phyloP scores from a whole-genome alignment of 2,113 vertebrate genomes.

The Peucedramus taeniatus region DNA sequence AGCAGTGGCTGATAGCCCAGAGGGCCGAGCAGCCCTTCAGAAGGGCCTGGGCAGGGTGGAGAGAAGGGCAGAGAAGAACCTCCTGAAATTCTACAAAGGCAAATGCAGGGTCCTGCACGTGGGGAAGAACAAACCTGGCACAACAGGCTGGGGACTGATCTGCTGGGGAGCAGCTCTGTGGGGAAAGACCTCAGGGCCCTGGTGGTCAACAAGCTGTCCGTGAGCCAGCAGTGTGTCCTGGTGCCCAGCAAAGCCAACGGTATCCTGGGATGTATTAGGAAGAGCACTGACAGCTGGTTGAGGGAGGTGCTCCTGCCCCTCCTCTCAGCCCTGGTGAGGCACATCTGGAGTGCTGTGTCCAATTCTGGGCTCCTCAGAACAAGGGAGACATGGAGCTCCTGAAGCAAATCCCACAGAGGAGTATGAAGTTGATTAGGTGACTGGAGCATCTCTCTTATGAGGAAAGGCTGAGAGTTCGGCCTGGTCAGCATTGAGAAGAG shows the following conservation, averaged over 20 bases:
- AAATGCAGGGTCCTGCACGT: background rate
- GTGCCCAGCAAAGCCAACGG: no score
- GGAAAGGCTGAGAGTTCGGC: background rate
- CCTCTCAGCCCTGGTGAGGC: background rate
- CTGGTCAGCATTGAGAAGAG: background rate
- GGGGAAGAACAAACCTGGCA: background rate
- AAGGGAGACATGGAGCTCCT: background rate
- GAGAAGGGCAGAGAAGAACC: background rate
- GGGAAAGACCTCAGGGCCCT: background rate
- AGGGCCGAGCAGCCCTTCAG: background rate
- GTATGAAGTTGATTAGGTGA: background rate
- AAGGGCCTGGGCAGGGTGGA: background rate
- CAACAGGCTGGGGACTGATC: background rate
- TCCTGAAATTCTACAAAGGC: background rate
- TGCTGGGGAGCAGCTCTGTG: background rate
- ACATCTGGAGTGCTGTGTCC: no score
- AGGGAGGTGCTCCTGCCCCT: background rate
- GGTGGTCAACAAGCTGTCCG: background rate
- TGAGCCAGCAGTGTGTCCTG: background rate
- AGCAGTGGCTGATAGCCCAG: background rate
- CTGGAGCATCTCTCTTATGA: background rate
- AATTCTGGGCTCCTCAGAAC: background rate
- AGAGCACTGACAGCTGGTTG: fast-evolving
- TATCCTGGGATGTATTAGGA: background rate
- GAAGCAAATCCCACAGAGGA: background rate